A percentile compares a stretch with the other conserved stretches of the same genome.
Evolutionary conservation across 2,797 vertebrate species (phyloP).

Genomic region (Cirrhinus molitorella): DNA sequence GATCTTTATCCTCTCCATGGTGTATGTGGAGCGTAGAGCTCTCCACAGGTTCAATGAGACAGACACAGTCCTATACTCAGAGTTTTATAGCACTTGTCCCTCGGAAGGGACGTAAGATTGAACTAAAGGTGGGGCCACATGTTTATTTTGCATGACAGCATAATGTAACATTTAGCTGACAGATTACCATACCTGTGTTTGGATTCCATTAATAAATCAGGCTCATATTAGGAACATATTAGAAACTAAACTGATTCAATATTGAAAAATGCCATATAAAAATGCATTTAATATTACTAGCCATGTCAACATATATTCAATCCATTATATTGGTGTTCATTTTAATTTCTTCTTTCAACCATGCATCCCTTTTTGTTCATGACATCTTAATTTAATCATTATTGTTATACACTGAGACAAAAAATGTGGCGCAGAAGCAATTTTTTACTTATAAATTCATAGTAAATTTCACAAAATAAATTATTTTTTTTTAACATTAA

Average conservation of each 20-base stretch:
- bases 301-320: not conserved
- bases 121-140: conserved; percentile 58
- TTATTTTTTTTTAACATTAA: too few species aligned
- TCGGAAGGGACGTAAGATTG: conserved; percentile 37
- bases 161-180: conserved; percentile 25
- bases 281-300: not conserved
- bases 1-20: conserved; percentile 70
- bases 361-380: not conserved
- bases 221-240: not conserved
- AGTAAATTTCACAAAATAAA: not conserved
- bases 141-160: conserved; percentile 49
- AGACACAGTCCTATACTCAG: not conserved
- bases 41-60: conserved; percentile 59
- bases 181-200: not conserved
- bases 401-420: not conserved
- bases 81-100: conserved; percentile 58
- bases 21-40: conserved; percentile 59
- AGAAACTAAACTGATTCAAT: not conserved
- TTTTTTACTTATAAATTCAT: not conserved
- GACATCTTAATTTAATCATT: not conserved
- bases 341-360: not conserved
- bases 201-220: not conserved
- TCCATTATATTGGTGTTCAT: not conserved
- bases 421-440: not conserved
- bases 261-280: not conserved